Evolutionary conservation across 2,113 vertebrate species (phyloP).

Genomic region (Otocyon megalotis): DNA sequence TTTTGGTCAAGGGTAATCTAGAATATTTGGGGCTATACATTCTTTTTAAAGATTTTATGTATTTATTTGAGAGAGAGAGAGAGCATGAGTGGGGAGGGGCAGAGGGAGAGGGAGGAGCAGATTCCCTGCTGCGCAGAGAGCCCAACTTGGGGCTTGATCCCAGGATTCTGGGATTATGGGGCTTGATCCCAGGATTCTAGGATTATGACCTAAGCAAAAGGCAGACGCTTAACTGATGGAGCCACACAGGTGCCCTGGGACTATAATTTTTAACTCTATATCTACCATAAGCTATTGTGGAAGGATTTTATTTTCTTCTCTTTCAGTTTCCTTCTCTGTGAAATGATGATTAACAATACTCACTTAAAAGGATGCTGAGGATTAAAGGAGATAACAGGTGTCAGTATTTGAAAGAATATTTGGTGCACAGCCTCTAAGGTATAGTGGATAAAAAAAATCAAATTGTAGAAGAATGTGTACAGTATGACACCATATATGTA

Average conservation of each 20-base stretch:
- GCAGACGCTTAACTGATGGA: not conserved
- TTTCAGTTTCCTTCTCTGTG: not conserved
- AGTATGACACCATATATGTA: not conserved
- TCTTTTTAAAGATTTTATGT: not conserved
- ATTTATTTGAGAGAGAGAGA: not conserved
- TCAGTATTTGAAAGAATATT: not conserved
- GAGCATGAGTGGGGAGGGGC: not conserved
- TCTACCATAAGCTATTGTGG: not conserved
- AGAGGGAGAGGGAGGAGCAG: not conserved
- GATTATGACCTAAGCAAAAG: not conserved
- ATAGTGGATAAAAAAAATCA: not conserved
- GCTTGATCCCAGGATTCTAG: not conserved
- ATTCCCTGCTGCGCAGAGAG: not conserved
- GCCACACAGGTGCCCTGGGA: not conserved
- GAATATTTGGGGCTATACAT: slow-evolving; percentile 12
- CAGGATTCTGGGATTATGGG: not conserved
- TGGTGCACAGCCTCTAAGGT: not conserved
- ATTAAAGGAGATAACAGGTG: not conserved
- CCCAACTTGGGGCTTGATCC: not conserved
- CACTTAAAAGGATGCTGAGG: not conserved
- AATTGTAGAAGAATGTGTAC: not conserved
- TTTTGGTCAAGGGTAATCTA: slow-evolving; percentile 1
- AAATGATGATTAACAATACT: not conserved
- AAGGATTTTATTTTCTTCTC: not conserved
- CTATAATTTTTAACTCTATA: slow-evolving; percentile 24